Evolutionary conservation across 2,797 vertebrate genomes (phyloP), one percentile per base, ranked within the genome.

Genomic region (Cheirogaleus major): DNA sequence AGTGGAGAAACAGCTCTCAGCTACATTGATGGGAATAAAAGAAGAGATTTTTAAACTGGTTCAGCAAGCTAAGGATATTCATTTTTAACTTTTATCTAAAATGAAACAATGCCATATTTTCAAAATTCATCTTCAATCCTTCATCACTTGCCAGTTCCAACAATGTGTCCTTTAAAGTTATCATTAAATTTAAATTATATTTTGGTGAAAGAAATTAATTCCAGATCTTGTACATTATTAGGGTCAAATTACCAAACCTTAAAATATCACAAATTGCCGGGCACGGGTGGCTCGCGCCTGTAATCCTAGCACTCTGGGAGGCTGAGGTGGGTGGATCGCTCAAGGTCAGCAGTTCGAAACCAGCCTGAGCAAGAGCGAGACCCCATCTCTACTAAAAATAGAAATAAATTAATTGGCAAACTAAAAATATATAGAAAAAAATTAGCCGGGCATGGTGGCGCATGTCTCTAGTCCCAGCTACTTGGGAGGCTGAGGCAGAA

Each of bases 61-160:
- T 75, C 25, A 45, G 35, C 27, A 52, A 59, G 9, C 22, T 85
- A 75, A 85, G 38, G 70, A 80, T 90, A 80, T 57, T 50, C 14
- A 57, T 82, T 90, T 50, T 89, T 63, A 78, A 69, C n/a, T 65
- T 63, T 70, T 43, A 57, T 61, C 89, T 65, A 55, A 61, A 59
- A 91, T 30, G 32, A 89, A 83, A 50, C 20, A 5, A 63, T 72
- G 18, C 32, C 5, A 9, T 67, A 38, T 91, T 83, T 91, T 83
- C 87, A 93, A 17, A 78, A 72, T 91, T 82, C 10, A 83, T 87
- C 41, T 59, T 87, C n/a, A 90, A 18, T 52, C 23, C 18, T 52
- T 86, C n/a, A 35, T 89, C 52, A 76, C 20, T 93, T 95, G 61
- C n/a, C 61, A 83, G 27, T 72, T 95, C 20, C 55, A 95, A 90